Conservation (phyloP, 2,888 invertebrate species). For the Spialia ferax region DNA sequence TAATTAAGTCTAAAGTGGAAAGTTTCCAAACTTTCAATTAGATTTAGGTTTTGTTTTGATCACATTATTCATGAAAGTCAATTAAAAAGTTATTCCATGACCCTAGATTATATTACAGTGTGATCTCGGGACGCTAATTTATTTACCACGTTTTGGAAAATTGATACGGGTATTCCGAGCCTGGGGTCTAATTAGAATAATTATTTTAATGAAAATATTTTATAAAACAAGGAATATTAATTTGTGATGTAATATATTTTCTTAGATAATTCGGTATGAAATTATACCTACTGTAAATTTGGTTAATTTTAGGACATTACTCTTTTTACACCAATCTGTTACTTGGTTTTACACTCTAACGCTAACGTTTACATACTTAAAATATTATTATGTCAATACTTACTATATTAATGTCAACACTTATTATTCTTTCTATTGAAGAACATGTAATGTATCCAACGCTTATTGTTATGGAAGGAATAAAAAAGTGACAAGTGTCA, state of each 20-base stretch:
- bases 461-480: no score
- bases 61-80: slow-evolving; percentile 31
- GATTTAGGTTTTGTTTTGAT: slow-evolving; percentile 27
- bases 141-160: slow-evolving; percentile 22
- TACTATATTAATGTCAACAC: no score
- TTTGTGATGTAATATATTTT: not conserved
- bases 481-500: no score
- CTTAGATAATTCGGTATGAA: no score
- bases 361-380: no score
- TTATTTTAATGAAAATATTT: slow-evolving; percentile 6
- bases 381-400: no score
- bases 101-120: slow-evolving; percentile 24
- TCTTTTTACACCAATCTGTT: no score
- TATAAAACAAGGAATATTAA: not conserved
- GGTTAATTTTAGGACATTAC: no score
- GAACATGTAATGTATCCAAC: no score
- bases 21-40: slow-evolving; percentile 18
- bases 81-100: slow-evolving; percentile 27
- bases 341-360: no score
- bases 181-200: slow-evolving; percentile 33
- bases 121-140: slow-evolving; percentile 17
- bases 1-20: slow-evolving; percentile 23
- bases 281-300: no score
- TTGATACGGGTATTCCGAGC: slow-evolving; percentile 5
- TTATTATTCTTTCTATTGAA: no score